Conservation (phyloP, 2,888 invertebrate species). For the Amblyteles armatorius region DNA sequence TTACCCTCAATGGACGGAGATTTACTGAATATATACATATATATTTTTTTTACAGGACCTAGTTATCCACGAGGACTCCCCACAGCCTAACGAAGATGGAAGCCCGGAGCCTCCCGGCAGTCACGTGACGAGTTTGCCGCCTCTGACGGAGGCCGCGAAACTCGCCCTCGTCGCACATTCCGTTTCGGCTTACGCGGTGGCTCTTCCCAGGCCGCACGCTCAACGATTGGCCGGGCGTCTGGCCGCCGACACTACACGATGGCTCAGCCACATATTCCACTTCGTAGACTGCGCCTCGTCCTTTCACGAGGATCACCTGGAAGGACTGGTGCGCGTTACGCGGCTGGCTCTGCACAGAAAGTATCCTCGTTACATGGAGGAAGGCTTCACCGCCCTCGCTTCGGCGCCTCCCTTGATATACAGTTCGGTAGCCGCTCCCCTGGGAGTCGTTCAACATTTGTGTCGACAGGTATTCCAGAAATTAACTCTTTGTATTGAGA, state of each 20-base stretch:
- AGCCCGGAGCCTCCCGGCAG: constrained; percentile 84
- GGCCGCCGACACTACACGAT: constrained; percentile 93
- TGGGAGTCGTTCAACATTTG: constrained; percentile 92
- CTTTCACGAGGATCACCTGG: constrained; percentile 95
- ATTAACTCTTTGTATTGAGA: not conserved
- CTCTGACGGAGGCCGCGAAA: constrained; percentile 84
- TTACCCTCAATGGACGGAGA: too few relatives aligned
- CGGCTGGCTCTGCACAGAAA: constrained; percentile 92
- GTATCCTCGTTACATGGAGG: constrained; percentile 92
- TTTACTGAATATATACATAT: too few relatives aligned
- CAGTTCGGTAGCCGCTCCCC: constrained; percentile 92
- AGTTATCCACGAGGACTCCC: constrained; percentile 82
- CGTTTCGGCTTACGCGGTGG: constrained; percentile 94
- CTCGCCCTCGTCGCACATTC: constrained; percentile 94
- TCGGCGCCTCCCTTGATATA: constrained; percentile 94
- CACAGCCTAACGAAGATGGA: constrained; percentile 85
- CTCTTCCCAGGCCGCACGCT: constrained; percentile 92
- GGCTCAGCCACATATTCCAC: constrained; percentile 93
- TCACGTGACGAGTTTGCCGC: constrained; percentile 81
- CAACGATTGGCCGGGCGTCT: constrained; percentile 93
- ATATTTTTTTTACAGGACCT: constrained; percentile 77
- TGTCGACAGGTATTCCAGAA: constrained; percentile 88
- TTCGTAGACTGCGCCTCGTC: constrained; percentile 93
- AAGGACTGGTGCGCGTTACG: constrained; percentile 94
- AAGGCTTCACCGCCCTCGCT: constrained; percentile 92